Percentiles rank a stretch among this genome's conserved stretches.
Evolutionary conservation across 2,888 invertebrate genomes (phyloP).

Genomic region (Thysanoteuthis rhombus): DNA sequence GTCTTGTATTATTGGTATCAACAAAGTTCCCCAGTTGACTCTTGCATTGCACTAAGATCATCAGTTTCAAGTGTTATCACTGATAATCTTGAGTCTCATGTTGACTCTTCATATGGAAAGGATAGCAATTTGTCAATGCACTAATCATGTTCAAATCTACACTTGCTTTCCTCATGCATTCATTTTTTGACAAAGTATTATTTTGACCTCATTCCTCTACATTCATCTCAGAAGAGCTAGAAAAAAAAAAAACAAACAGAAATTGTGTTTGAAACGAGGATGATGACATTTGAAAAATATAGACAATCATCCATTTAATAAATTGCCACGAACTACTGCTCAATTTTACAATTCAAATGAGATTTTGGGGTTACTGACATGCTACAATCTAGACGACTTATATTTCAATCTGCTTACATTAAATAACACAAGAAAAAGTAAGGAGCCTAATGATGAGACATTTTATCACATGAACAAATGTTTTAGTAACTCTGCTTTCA

Average conservation of each 20-base stretch:
- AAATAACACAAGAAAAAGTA: background rate
- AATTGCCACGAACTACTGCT: background rate
- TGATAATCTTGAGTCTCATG: no score
- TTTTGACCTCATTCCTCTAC: background rate
- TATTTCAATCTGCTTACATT: background rate
- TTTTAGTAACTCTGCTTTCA: background rate
- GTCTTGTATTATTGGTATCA: no score
- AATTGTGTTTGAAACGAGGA: background rate
- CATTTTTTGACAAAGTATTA: background rate
- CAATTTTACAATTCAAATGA: background rate
- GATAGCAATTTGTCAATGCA: background rate
- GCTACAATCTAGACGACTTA: background rate
- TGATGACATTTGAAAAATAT: background rate
- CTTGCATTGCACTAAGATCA: no score
- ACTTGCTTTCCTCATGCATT: background rate
- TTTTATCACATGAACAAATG: background rate
- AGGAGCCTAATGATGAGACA: background rate
- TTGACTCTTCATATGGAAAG: background rate
- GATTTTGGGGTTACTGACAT: background rate
- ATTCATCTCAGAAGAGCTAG: background rate
- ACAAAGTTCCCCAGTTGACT: background rate
- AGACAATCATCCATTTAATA: background rate
- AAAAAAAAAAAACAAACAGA: background rate
- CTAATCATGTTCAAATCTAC: background rate
- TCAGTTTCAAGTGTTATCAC: no score